Evolutionary conservation across 2,113 vertebrate species (phyloP).

Genomic region (Vicugna pacos): DNA sequence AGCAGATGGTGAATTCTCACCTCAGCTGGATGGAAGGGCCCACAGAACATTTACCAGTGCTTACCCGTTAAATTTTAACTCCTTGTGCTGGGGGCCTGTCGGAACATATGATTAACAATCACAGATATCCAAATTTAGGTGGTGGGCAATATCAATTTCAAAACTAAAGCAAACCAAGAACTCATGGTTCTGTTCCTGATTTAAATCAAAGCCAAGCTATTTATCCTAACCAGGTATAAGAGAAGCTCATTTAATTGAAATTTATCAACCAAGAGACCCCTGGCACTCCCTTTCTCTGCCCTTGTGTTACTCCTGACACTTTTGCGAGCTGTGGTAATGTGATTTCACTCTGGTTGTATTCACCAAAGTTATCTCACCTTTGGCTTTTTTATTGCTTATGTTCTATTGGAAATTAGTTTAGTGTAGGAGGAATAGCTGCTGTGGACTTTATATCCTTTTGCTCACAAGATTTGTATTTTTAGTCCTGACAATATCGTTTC

Average conservation of each 20-base stretch:
- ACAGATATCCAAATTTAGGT: constrained; percentile 65
- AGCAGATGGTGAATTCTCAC: constrained; percentile 83
- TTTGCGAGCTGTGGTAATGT: constrained; percentile 44
- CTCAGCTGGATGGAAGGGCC: constrained; percentile 74
- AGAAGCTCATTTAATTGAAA: not conserved
- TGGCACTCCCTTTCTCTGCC: not conserved
- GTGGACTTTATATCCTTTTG: constrained; percentile 69
- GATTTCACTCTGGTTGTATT: constrained; percentile 69
- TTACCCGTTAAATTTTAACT: constrained; percentile 77
- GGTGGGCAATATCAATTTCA: constrained; percentile 37
- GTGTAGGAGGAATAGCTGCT: constrained; percentile 70
- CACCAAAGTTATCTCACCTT: constrained; percentile 69
- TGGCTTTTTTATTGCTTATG: constrained; percentile 71
- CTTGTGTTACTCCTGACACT: not conserved
- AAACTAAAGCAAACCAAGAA: constrained; percentile 1
- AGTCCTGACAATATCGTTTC: constrained; percentile 59
- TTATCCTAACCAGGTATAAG: not conserved
- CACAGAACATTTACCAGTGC: constrained; percentile 76
- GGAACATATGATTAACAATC: constrained; percentile 67
- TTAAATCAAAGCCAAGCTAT: not conserved
- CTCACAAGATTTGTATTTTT: constrained; percentile 58
- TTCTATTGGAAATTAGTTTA: constrained; percentile 78
- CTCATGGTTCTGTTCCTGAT: not conserved
- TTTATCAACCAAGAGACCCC: not conserved
- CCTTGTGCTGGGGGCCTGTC: constrained; percentile 22